phyloP scores from a whole-genome alignment of 2,113 vertebrate species.

The Scomber japonicus region DNA sequence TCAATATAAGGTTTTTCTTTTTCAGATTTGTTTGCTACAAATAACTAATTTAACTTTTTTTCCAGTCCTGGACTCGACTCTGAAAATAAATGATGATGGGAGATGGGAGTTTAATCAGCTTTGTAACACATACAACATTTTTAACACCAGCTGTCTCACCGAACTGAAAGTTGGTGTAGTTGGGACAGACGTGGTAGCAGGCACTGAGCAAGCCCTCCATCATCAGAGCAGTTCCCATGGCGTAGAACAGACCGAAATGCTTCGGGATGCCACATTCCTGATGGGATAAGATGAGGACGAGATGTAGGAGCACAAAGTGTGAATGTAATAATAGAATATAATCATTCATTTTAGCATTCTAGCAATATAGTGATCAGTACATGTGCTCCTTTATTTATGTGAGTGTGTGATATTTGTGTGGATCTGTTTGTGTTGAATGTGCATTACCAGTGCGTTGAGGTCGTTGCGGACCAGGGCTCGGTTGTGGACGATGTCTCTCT shows the following conservation, averaged over 20 bases:
- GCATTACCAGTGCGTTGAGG: slow-evolving; percentile 87
- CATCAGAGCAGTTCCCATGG: slow-evolving; percentile 98
- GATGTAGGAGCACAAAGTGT: too few species aligned
- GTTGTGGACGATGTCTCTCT: slow-evolving; percentile 92
- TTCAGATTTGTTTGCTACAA: neutral
- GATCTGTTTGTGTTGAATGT: neutral
- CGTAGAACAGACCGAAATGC: slow-evolving; percentile 96
- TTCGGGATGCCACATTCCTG: slow-evolving; percentile 98
- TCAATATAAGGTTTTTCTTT: too few species aligned
- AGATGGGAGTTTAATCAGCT: neutral
- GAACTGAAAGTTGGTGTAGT: slow-evolving; percentile 99
- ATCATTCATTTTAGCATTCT: too few species aligned
- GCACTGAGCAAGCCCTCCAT: slow-evolving; percentile 98
- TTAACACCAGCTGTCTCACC: slow-evolving; percentile 79
- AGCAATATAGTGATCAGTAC: too few species aligned
- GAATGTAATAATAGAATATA: too few species aligned
- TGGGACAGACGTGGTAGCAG: slow-evolving; percentile 98
- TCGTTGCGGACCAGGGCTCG: slow-evolving; percentile 89
- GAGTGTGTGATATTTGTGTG: neutral
- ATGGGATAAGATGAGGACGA: neutral
- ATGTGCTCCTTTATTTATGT: too few species aligned
- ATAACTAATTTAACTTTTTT: too few species aligned
- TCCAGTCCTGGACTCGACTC: too few species aligned
- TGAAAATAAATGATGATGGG: too few species aligned
- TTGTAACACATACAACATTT: neutral